These are phyloP conservation scores for Sphaerophoria taeniata DNA, from an alignment of 2,888 invertebrate species.

Conservation along the genomic window DNA sequence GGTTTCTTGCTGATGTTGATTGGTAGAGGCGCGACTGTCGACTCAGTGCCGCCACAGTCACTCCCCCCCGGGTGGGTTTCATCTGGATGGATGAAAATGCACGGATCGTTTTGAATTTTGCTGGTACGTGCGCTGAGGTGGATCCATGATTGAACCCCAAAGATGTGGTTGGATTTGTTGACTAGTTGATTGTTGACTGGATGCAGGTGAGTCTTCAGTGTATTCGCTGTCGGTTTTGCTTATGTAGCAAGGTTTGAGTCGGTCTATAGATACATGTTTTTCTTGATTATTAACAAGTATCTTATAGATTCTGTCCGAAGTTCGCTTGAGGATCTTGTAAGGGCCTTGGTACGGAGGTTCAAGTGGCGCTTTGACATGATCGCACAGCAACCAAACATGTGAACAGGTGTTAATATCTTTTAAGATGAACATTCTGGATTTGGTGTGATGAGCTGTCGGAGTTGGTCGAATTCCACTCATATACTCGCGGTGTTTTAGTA, in stretches of 20 bases:
- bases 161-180: background rate
- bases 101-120: background rate
- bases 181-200: background rate
- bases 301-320: slow-evolving; percentile 3
- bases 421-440: background rate
- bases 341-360: slow-evolving; percentile 14
- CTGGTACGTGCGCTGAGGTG: background rate
- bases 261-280: slow-evolving; percentile 6
- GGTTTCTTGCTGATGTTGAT: no score
- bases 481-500: slow-evolving; percentile 10
- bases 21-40: no score
- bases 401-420: background rate
- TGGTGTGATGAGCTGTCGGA: slow-evolving; percentile 28
- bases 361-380: background rate
- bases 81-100: background rate
- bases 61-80: slow-evolving; percentile 10
- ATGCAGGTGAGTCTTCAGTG: no score
- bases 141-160: background rate
- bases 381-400: background rate
- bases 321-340: slow-evolving; percentile 1
- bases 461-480: slow-evolving; percentile 13
- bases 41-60: slow-evolving; percentile 13
- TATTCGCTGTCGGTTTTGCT: background rate
- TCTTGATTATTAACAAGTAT: background rate
- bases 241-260: slow-evolving; percentile 12